Evolutionary conservation across 2,113 vertebrate genomes (phyloP), one percentile per base, ranked within the genome.

Genomic region (Nibea albiflora): DNA sequence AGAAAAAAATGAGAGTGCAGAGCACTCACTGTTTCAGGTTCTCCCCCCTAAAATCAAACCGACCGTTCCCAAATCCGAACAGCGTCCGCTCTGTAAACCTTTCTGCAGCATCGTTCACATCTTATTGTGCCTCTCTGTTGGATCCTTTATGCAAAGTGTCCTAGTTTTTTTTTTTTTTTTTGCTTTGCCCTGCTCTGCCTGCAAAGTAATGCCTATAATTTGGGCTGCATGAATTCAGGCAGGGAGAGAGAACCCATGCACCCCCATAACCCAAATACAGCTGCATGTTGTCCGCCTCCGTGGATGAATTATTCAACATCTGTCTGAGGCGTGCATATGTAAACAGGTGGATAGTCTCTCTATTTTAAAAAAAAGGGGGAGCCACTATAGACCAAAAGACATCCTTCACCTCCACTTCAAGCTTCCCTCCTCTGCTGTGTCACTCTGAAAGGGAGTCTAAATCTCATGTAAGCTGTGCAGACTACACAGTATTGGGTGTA

Each of bases 261-360:
- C 85, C 87, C 81, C 72, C 85, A 76, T 93, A 94, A 94, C 93
- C 92, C 92, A 93, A 93, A 94, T 92, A 91, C 92, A 93, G 93
- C 89, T 89, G 89, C 89, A 75, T 89, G 88, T 83, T 88, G 90
- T 92, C 89, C 87, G 87, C 90, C 88, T 88, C 81, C 56, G 26
- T 64, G 84, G 72, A 90, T 94, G 92, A 93, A 94, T 93, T 90
- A 93, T 94, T 92, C 92, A 94, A 87, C 89, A 84, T 90, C 89
- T 92, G 92, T 93, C 93, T 93, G 89, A 84, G 87, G 87, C 86
- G 69, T 91, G 92, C 90, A 94, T 92, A 88, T 85, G 87, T 86
- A 91, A 92, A 92, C 87, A 91, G 90, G 89, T 90, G 92, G 88
- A 78, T 85, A 47, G 80, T 89, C 31, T 35, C 5, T 35, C 1